Evolutionary conservation across 1,140 invertebrate species (phyloP), one percentile per base, ranked within the genome.

Genomic region (Caenorhabditis briggsae): DNA sequence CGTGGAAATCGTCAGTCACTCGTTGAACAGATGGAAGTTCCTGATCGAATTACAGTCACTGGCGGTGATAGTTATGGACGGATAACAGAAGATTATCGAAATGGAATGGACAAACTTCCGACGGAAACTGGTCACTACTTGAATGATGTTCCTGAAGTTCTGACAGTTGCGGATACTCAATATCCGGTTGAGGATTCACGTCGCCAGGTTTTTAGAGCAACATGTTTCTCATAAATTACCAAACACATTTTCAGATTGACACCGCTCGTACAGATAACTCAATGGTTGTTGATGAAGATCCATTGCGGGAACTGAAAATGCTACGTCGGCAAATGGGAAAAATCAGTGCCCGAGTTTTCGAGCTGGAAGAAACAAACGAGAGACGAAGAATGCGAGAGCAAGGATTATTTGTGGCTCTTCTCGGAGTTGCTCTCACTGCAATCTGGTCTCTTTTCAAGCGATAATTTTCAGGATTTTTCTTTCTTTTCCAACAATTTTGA

Each of bases 1-100:
- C 53, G 82, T 18, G 20, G 23, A 12, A 83, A 83, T 83, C 82
- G 82, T 58, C 82, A 59, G 20, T 59, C 55, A 8, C 53, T 83
- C 20, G 55, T 83, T 18, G 82, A 83, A 61, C 82, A 83, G 33
- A 83, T 83, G 82, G 58, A 58, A 83, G 82, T 83, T 48, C 82
- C 82, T 7, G 82, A 83, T 23, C 18, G 82, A 83, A 83, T 83
- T 6, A 61, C 58, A 48, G 58, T 83, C 14, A 61, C 55, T 12
- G 82, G 82, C 43, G 82, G 82, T 50, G 55, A 83, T 23, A 83
- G 43, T 11, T 83, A 83, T 20, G 58, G 58, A 48, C 14, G 82
- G 18, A 46, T 83, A n/a, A 61, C 18, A 18, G 55, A 83, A 18
- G 82, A 61, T 46, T 58, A 61, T 58, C 82, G 58, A 8, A 58